These are phyloP conservation scores for Tenthredo distinguenda DNA, from an alignment of 2,888 invertebrate genomes.

Conservation along the genomic window DNA sequence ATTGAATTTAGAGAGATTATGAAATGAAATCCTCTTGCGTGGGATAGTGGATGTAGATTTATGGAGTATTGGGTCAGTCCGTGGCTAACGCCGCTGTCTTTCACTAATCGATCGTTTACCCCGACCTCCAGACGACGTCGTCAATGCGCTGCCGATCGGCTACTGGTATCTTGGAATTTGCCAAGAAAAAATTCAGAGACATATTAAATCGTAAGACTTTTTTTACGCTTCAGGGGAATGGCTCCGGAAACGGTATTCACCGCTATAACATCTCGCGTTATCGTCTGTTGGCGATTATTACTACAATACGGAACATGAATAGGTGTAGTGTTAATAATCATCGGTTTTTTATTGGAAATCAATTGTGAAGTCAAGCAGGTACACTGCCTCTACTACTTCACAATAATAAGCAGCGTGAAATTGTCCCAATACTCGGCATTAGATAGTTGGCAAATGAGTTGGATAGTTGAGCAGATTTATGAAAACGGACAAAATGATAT, in stretches of 20 bases:
- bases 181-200: background rate
- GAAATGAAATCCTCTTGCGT: constrained; percentile 1
- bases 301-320: background rate
- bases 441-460: background rate
- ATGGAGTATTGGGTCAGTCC: constrained; percentile 22
- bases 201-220: background rate
- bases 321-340: background rate
- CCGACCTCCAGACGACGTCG: background rate
- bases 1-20: constrained; percentile 36
- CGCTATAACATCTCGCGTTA: background rate
- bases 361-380: background rate
- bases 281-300: too few relatives aligned
- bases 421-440: background rate
- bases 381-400: background rate
- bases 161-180: background rate
- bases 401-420: background rate
- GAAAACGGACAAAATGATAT: background rate
- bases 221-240: background rate
- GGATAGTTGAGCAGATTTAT: background rate
- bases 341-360: background rate
- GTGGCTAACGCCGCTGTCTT: background rate
- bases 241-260: background rate
- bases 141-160: background rate
- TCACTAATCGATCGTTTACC: background rate
- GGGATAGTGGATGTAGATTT: constrained; percentile 17